These are phyloP conservation scores for Pherbina coryleti DNA, from an alignment of 2,888 invertebrate genomes.

Conservation along the genomic window DNA sequence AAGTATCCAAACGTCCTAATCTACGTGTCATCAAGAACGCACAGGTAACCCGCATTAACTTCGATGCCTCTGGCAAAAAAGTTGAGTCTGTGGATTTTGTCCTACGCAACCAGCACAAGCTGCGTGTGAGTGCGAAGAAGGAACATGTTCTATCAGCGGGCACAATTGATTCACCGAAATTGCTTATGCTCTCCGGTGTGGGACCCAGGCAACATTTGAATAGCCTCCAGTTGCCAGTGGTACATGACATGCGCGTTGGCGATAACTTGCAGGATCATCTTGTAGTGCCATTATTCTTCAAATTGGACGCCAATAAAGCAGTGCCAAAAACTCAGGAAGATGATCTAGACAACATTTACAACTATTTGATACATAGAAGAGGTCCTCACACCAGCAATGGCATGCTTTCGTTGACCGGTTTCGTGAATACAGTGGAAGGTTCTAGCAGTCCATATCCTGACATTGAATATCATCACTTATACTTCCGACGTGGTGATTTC, in stretches of 20 bases:
- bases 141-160: conserved; percentile 60
- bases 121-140: conserved; percentile 48
- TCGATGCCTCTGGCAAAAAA: conserved; percentile 68
- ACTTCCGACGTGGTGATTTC: conserved; percentile 56
- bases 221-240: conserved; percentile 50
- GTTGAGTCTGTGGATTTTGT: conserved; percentile 69
- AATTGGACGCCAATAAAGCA: conserved; percentile 63
- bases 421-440: conserved; percentile 71
- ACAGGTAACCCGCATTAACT: conserved; percentile 71
- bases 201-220: conserved; percentile 52
- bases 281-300: conserved; percentile 67
- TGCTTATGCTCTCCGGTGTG: conserved; percentile 60
- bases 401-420: conserved; percentile 69
- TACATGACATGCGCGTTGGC: conserved; percentile 71
- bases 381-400: conserved; percentile 68
- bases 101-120: conserved; percentile 69
- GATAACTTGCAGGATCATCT: conserved; percentile 84
- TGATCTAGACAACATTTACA: conserved; percentile 50
- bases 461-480: conserved; percentile 70
- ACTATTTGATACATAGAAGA: conserved; percentile 70
- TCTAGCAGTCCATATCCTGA: conserved; percentile 71
- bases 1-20: conserved; percentile 71
- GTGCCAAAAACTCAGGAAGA: conserved; percentile 55
- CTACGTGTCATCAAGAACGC: conserved; percentile 73
- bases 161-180: conserved; percentile 53